These are phyloP conservation scores for Leuciscus waleckii DNA, from an alignment of 2,797 vertebrate genomes.

Conservation along the genomic window DNA sequence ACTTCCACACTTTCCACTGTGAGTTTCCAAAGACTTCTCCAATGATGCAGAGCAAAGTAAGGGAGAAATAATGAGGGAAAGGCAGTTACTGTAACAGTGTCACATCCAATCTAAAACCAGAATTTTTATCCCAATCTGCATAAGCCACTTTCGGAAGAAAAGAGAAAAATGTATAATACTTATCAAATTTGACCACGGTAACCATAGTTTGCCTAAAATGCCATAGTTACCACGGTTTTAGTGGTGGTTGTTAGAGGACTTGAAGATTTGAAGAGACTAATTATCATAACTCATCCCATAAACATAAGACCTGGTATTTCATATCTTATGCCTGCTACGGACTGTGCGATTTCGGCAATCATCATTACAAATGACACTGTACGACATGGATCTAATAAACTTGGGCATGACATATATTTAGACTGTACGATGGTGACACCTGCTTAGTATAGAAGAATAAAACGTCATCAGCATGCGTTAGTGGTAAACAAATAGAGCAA, in stretches of 20 bases:
- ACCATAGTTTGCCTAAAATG: neutral
- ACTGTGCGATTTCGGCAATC: too few relatives aligned
- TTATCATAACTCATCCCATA: neutral
- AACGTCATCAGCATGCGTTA: neutral
- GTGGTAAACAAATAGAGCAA: neutral
- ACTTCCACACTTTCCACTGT: constrained; percentile 70
- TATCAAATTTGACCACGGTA: neutral
- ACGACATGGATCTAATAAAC: neutral
- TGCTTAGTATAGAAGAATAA: too few relatives aligned
- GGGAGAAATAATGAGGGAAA: constrained; percentile 31
- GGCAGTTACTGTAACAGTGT: constrained; percentile 4
- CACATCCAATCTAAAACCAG: neutral
- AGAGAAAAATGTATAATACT: neutral
- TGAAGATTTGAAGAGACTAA: neutral
- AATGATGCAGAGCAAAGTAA: constrained; percentile 40
- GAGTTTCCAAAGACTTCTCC: constrained; percentile 45
- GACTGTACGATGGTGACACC: neutral
- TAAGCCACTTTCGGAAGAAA: neutral
- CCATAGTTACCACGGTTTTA: neutral
- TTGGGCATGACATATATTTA: neutral
- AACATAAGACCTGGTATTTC: neutral
- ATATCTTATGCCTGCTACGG: neutral
- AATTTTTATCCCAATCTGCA: neutral
- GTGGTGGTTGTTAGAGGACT: neutral
- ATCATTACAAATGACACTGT: neutral